Base-by-base conservation (phyloP, 2,113 vertebrate species). In the Nothocercus nigrocapillus region DNA sequence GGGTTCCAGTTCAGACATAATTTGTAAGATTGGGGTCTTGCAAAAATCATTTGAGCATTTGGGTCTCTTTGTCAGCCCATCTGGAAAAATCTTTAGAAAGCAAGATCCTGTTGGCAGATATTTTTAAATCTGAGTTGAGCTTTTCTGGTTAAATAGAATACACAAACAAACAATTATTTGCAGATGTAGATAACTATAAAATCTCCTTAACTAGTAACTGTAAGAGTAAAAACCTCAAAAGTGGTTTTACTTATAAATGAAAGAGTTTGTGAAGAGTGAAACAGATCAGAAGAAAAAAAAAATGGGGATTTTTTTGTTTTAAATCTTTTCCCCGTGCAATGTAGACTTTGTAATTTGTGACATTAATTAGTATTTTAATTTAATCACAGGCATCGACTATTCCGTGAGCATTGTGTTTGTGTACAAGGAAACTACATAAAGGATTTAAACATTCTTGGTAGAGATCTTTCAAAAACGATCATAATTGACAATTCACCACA, bases 401-500 rank as follows among this genome's bases (percentile, higher is more conserved):
- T 99, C 96, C 99, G 99, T 38, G 99, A 99, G 97, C 99, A 99
- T 96, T 99, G 99, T 97, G 99, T 99, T 88, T 99, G 99, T 96
- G 99, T 99, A 78, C 99, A 99, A 98, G 99, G 99, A 94, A 99
- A 99, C 95, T 99, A 99, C 98, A 99, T 99, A 97, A 99, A 99
- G 97, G 99, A 99, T 95, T 98, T 99, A 88, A 99, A 99, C 97
- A 99, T 99, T 94, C 98, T 99, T 16, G 99, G 99, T 93, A 99
- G 99, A 98, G 99, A 99, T 97, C 98, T 99, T 97, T 99, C 99
- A 91, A 99, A 99, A 98, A 99, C 99, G 51, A 99, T 99, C 97
- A 99, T 99, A 96, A 99, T 99, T 47, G 99, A 99, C 98, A 99
- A 99, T 98, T 99, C 99, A 98, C 99, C 99, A 28, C 99, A 99